Evolutionary conservation across 2,797 vertebrate genomes (phyloP).

Genomic region (Parauchenoglanis punctatus): DNA sequence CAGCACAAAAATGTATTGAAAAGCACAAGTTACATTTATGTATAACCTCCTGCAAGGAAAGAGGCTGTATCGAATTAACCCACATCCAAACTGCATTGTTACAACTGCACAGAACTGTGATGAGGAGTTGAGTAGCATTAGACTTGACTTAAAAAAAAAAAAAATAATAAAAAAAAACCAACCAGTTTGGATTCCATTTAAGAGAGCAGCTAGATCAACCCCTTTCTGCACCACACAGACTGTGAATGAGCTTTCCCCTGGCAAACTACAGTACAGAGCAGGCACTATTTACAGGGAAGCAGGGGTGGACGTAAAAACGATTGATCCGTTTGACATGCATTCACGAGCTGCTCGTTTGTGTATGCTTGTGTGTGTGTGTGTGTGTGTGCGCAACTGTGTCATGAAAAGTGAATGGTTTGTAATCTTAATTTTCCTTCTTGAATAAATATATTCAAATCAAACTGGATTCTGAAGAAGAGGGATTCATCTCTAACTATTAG

Average conservation of each 20-base stretch:
- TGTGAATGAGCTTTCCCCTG: conserved; percentile 50
- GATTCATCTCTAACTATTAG: conserved; percentile 78
- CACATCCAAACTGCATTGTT: conserved; percentile 12
- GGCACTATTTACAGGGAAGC: conserved; percentile 85
- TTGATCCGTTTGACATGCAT: conserved; percentile 91
- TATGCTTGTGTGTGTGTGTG: conserved; percentile 67
- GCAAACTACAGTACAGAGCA: conserved; percentile 77
- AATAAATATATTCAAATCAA: conserved; percentile 71
- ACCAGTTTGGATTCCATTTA: conserved; percentile 33
- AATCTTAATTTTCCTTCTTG: conserved; percentile 57
- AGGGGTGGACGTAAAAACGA: conserved; percentile 84
- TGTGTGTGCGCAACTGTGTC: conserved; percentile 50
- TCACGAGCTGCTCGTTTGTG: conserved; percentile 82
- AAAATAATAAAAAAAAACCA: neutral
- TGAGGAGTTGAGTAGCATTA: neutral
- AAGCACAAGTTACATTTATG: conserved; percentile 14
- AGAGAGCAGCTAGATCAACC: conserved; percentile 46
- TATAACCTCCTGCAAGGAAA: conserved; percentile 32
- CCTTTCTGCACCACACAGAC: conserved; percentile 29
- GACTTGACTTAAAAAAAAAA: conserved; percentile 3
- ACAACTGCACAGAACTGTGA: conserved; percentile 20
- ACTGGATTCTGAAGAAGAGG: conserved; percentile 66
- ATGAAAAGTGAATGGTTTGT: conserved; percentile 62
- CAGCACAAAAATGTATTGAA: conserved; percentile 4
- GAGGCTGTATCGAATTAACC: conserved; percentile 15